Conservation (phyloP, 2,888 invertebrate genomes). For the Melieria crassipennis region DNA sequence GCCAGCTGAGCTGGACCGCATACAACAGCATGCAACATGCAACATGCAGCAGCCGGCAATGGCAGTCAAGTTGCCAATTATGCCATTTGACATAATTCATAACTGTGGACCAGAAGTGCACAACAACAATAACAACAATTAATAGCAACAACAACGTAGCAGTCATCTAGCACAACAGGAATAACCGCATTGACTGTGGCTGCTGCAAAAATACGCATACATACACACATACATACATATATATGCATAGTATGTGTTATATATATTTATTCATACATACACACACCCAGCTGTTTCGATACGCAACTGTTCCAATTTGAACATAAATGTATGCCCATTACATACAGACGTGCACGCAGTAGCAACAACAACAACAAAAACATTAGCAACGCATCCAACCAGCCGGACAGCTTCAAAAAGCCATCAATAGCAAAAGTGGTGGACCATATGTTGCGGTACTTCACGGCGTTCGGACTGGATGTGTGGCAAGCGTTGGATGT, state of each 20-base stretch:
- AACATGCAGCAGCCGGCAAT: background rate
- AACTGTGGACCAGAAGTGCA: conserved; percentile 1
- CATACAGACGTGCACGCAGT: conserved; percentile 2
- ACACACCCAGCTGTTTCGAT: background rate
- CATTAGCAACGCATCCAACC: background rate
- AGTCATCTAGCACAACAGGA: no score
- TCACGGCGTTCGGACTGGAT: no score
- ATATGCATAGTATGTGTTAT: background rate
- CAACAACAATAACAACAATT: background rate
- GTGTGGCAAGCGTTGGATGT: no score
- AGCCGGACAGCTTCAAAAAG: no score
- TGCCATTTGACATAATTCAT: conserved; percentile 32
- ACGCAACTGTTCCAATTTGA: conserved; percentile 15
- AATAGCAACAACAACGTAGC: background rate
- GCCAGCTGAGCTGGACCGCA: conserved; percentile 10
- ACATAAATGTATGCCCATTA: background rate
- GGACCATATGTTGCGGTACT: no score
- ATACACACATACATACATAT: background rate
- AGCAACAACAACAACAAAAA: background rate
- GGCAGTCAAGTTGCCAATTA: conserved; percentile 26
- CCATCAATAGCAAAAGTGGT: no score
- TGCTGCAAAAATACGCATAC: background rate
- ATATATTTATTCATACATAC: background rate
- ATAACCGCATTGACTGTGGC: no score
- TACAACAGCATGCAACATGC: background rate